Conservation (phyloP, 2,888 invertebrate species). For the Junonia oenone region DNA sequence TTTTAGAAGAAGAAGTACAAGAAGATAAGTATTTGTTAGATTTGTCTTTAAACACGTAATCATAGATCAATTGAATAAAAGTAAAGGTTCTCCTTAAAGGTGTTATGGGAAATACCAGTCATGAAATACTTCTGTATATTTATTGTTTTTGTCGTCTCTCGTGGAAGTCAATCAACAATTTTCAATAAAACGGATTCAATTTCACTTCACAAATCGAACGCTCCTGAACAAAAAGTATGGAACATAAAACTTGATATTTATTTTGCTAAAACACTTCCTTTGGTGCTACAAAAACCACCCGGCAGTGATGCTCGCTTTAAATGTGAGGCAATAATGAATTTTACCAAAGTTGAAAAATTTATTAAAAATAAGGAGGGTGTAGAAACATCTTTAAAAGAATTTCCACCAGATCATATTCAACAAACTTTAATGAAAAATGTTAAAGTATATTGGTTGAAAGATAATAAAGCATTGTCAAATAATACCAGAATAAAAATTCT, state of each 20-base stretch:
- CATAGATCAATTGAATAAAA: not conserved
- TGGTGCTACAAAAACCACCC: constrained; percentile 44
- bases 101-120: constrained; percentile 68
- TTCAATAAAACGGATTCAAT: constrained; percentile 49
- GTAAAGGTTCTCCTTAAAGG: constrained; percentile 21
- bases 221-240: constrained; percentile 63
- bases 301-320: constrained; percentile 58
- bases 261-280: constrained; percentile 61
- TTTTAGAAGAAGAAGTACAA: too few relatives aligned
- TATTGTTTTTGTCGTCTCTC: constrained; percentile 58
- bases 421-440: constrained; percentile 63
- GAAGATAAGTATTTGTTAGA: not conserved
- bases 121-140: constrained; percentile 66
- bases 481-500: constrained; percentile 47
- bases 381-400: constrained; percentile 55
- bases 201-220: constrained; percentile 49
- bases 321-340: constrained; percentile 69
- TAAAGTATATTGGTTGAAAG: constrained; percentile 67
- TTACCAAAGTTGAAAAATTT: constrained; percentile 61
- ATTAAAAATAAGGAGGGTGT: constrained; percentile 61
- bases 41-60: constrained; percentile 2
- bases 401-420: constrained; percentile 62
- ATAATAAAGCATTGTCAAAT: constrained; percentile 49
- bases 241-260: constrained; percentile 67
- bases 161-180: constrained; percentile 47